Percentiles rank a stretch among this genome's conserved stretches.
These are phyloP conservation scores for Lophotriccus pileatus DNA, from an alignment of 2,797 vertebrate species.

Conservation along the genomic window DNA sequence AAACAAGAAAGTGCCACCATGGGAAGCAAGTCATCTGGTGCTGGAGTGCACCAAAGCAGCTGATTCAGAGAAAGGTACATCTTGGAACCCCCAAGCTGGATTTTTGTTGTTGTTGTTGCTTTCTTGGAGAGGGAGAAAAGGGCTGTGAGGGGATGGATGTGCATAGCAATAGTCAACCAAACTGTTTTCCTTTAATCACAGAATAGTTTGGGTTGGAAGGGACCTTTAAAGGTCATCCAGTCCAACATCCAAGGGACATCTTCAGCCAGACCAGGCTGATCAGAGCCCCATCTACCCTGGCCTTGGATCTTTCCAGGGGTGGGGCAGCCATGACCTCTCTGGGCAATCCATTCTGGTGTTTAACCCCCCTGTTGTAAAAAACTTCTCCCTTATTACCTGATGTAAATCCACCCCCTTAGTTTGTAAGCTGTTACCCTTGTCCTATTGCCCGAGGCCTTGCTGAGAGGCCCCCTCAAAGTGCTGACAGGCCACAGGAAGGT, in stretches of 20 bases:
- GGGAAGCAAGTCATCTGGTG: conserved; percentile 80
- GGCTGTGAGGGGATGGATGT: background rate
- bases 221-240: background rate
- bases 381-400: background rate
- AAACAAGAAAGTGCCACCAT: conserved; percentile 78
- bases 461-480: background rate
- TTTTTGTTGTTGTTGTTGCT: background rate
- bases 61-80: conserved; percentile 81
- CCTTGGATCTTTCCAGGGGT: background rate
- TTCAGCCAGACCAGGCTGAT: background rate
- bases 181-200: background rate
- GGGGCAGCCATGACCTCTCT: background rate
- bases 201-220: background rate
- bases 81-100: background rate
- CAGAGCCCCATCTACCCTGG: background rate
- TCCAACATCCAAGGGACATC: background rate
- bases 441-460: background rate
- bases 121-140: background rate
- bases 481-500: background rate
- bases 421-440: background rate
- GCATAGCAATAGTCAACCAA: background rate
- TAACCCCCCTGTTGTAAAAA: background rate
- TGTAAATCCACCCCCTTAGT: background rate
- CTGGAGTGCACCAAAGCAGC: conserved; percentile 76
- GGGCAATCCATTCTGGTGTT: background rate